Evolutionary conservation across 2,888 invertebrate genomes (phyloP), one percentile per base, ranked within the genome.

Genomic region (Watsonalla cultraria): DNA sequence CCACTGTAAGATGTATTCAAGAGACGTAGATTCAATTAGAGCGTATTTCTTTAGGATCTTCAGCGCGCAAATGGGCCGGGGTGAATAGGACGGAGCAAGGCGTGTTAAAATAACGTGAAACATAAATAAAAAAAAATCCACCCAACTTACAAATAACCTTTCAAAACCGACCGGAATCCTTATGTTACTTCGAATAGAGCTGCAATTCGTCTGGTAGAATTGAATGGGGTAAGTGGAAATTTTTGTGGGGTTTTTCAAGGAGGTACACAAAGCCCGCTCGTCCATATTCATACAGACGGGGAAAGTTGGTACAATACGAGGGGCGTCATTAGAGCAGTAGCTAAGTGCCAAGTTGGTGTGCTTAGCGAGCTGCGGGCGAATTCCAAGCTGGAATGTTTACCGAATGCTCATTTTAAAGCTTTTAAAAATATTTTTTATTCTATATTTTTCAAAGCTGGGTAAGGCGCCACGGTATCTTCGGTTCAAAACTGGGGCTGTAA

Each of bases 301-400:
- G 76, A 76, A 83, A 82, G 76, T 82, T 82, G 72, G 76, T 76
- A 82, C 82, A 82, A 82, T 82, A 62, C 73, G 66, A 62, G 70
- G 61, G 68, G 73, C 80, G 75, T 82, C 82, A 80, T 81, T 83
- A 81, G 73, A 69, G 73, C 68, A 64, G 65, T 64, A 64, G 70
- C 70, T 75, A 76, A 81, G 81, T 80, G 80, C 74, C 71, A 79
- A 83, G 82, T 81, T 79, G 65, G 56, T 57, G 58, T 58, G 54
- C 53, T 14, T 6, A 47, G 37, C 24, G 37, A 39, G 47, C 37
- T 35, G 51, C 39, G 13, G 45, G 48, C 42, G 49, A 53, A 6
- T 45, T 51, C 51, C 45, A 49, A 34, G 33, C 48, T 47, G 47
- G 6, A 52, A 51, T 11, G 42, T 42, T 11, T 42, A 5, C 42